A percentile compares a stretch with the other conserved stretches of the same genome.
phyloP scores from a whole-genome alignment of 1,140 invertebrate species.

The Lepeophtheirus salmonis region DNA sequence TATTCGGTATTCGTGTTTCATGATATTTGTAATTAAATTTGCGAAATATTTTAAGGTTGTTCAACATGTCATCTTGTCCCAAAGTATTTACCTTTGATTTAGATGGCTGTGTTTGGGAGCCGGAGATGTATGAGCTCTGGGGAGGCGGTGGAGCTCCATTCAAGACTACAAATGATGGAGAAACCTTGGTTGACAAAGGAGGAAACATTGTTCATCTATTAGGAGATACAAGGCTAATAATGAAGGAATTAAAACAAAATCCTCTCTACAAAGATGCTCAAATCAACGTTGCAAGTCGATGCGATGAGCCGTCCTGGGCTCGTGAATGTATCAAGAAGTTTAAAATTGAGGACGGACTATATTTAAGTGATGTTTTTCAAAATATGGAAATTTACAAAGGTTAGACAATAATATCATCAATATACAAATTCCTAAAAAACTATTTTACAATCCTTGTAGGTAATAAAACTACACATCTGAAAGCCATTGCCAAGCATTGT shows the following conservation, averaged over 20 bases:
- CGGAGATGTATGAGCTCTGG: constrained; percentile 16
- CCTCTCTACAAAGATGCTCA: constrained; percentile 1
- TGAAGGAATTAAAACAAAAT: constrained; percentile 11
- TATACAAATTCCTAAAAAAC: no score
- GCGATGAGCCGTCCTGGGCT: constrained; percentile 8
- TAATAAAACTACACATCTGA: background rate
- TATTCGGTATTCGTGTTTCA: no score
- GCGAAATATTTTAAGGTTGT: no score
- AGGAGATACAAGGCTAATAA: constrained; percentile 1
- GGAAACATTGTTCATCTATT: background rate
- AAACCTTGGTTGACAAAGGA: background rate
- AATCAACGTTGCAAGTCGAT: background rate
- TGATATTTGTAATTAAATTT: no score
- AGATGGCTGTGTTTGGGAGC: constrained; percentile 16
- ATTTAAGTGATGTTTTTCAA: constrained; percentile 10
- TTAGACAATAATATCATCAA: no score
- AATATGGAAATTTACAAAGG: constrained; percentile 15
- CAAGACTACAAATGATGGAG: constrained; percentile 2
- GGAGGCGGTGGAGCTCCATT: constrained; percentile 11
- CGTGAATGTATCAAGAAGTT: constrained; percentile 6
- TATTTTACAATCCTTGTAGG: no score
- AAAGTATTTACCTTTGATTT: background rate
- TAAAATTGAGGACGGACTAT: background rate
- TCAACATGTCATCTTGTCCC: no score
- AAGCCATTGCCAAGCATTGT: background rate